Conservation (phyloP, 2,797 vertebrate genomes). For the Ctenosaura bakeri region DNA sequence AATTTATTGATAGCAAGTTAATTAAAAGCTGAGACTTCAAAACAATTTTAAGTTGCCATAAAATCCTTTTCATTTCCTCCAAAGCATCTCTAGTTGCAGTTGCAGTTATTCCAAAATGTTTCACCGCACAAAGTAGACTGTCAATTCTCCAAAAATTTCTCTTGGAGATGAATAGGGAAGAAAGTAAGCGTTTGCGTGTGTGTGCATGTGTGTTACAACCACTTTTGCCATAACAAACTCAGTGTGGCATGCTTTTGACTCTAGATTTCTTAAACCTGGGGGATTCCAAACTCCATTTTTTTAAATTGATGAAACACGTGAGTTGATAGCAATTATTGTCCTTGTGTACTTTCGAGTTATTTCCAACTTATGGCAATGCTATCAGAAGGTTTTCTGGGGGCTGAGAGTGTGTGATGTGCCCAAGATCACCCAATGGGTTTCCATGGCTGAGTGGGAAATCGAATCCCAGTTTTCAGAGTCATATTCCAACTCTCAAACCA, state of each 20-base stretch:
- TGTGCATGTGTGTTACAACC: background rate
- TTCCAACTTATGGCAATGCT: background rate
- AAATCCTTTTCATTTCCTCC: slow-evolving; percentile 19
- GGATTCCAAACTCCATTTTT: background rate
- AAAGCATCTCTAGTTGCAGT: background rate
- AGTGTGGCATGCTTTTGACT: background rate
- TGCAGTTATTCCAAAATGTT: background rate
- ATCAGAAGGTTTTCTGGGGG: background rate
- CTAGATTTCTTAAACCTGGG: background rate
- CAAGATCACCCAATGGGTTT: no score
- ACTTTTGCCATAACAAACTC: background rate
- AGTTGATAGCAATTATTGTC: background rate
- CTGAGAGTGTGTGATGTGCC: no score
- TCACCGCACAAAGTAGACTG: background rate
- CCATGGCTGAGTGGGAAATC: no score
- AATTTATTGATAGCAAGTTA: slow-evolving; percentile 28
- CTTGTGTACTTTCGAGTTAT: background rate
- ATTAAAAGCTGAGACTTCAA: slow-evolving; percentile 40
- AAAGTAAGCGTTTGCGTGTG: no score
- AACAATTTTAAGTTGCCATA: background rate
- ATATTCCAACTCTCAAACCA: no score
- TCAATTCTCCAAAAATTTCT: background rate
- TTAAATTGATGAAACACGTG: background rate
- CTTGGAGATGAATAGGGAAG: no score
- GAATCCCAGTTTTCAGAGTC: no score